phyloP scores from a whole-genome alignment of 2,797 vertebrate genomes.

The Molossus molossus region DNA sequence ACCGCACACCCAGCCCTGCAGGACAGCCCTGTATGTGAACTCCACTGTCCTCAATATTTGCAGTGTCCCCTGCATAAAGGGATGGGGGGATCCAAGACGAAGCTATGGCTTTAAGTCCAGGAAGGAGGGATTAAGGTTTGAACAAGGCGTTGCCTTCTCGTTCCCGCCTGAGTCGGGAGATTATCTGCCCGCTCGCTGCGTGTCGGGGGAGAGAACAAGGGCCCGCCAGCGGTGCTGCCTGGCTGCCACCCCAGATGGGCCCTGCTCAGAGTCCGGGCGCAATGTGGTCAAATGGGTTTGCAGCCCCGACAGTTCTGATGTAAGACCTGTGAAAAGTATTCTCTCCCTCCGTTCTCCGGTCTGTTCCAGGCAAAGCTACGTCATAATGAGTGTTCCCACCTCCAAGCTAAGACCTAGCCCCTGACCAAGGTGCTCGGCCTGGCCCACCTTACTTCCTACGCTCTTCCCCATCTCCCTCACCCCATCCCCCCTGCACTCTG shows the following conservation, averaged over 20 bases:
- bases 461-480: not conserved
- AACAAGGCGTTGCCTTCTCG: conserved; percentile 18
- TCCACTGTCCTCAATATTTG: not conserved
- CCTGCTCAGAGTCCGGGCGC: not conserved
- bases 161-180: conserved; percentile 40
- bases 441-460: not conserved
- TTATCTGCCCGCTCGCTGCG: conserved; percentile 57
- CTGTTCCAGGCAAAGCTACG: not conserved
- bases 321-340: not conserved
- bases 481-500: not conserved
- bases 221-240: not conserved
- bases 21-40: not conserved
- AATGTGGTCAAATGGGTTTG: not conserved
- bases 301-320: not conserved
- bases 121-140: conserved; percentile 66
- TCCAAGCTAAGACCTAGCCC: not conserved
- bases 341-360: not conserved
- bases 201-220: conserved; percentile 47
- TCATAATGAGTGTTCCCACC: not conserved
- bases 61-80: not conserved
- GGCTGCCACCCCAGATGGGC: conserved; percentile 25
- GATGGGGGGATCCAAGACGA: not conserved
- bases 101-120: conserved; percentile 36
- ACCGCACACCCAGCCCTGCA: rapidly evolving
- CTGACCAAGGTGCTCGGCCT: not conserved